These are phyloP conservation scores for Bombus confusus DNA, from an alignment of 1,140 invertebrate species.

Conservation along the genomic window DNA sequence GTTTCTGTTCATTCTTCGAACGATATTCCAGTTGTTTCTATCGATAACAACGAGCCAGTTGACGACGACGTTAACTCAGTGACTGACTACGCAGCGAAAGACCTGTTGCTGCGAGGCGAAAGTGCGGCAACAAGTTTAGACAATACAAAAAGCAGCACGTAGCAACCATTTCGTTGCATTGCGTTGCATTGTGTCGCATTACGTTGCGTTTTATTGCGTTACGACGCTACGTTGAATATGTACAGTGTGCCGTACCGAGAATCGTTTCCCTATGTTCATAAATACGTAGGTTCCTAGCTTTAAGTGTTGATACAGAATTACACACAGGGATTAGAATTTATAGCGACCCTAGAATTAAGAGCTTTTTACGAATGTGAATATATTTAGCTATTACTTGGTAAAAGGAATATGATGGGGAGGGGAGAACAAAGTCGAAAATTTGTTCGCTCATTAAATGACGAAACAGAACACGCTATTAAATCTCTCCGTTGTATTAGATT, in stretches of 20 bases:
- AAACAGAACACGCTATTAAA: background rate
- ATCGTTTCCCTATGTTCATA: constrained; percentile 56
- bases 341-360: constrained; percentile 57
- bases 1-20: constrained; percentile 13
- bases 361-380: constrained; percentile 59
- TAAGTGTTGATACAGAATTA: constrained; percentile 71
- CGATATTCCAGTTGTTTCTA: background rate
- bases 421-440: background rate
- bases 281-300: constrained; percentile 59
- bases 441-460: background rate
- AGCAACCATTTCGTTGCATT: constrained; percentile 48
- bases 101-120: constrained; percentile 43
- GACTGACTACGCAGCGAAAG: constrained; percentile 49
- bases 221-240: background rate
- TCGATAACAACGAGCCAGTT: constrained; percentile 7
- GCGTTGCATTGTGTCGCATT: background rate
- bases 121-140: constrained; percentile 27
- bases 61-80: constrained; percentile 20
- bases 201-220: background rate
- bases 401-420: background rate
- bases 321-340: constrained; percentile 71
- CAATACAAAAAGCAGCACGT: constrained; percentile 50
- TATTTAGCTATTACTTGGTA: constrained; percentile 19
- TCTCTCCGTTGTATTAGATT: background rate
- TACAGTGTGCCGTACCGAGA: constrained; percentile 52